These are phyloP conservation scores for Hypocryptadius cinnamomeus DNA, from an alignment of 2,113 vertebrate genomes.

Conservation along the genomic window DNA sequence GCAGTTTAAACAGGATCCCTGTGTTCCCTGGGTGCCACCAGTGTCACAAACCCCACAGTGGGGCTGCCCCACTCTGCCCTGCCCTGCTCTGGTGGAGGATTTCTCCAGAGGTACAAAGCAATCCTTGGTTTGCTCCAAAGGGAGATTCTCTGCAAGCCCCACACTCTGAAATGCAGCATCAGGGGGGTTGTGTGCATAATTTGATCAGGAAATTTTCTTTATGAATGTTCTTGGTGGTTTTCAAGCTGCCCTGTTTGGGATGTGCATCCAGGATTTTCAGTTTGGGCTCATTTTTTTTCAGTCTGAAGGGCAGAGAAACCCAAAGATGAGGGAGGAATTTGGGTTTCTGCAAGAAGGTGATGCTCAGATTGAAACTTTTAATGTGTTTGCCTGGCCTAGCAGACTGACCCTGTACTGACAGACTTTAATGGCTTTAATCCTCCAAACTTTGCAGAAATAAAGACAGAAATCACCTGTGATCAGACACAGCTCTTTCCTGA, in stretches of 20 bases:
- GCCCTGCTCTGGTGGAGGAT: background rate
- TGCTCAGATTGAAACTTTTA: background rate
- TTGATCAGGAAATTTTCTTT: background rate
- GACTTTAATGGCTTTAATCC: background rate
- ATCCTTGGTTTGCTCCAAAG: background rate
- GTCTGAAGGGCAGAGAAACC: background rate
- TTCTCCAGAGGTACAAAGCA: background rate
- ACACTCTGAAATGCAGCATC: background rate
- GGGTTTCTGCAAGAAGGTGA: background rate
- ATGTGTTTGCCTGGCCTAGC: background rate
- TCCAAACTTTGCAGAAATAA: background rate
- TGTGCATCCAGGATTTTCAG: background rate
- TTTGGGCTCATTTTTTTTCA: background rate
- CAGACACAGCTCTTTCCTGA: background rate
- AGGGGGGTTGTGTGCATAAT: background rate
- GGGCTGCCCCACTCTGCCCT: background rate
- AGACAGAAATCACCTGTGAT: background rate
- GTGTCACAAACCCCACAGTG: rapidly evolving
- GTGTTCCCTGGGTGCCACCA: background rate
- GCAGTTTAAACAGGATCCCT: background rate
- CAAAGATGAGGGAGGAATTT: rapidly evolving
- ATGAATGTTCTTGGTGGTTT: background rate
- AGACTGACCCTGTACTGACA: background rate
- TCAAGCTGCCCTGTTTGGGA: background rate
- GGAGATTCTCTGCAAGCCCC: background rate